phyloP scores from a whole-genome alignment of 2,797 vertebrate species.

The Poeciliopsis turneri region DNA sequence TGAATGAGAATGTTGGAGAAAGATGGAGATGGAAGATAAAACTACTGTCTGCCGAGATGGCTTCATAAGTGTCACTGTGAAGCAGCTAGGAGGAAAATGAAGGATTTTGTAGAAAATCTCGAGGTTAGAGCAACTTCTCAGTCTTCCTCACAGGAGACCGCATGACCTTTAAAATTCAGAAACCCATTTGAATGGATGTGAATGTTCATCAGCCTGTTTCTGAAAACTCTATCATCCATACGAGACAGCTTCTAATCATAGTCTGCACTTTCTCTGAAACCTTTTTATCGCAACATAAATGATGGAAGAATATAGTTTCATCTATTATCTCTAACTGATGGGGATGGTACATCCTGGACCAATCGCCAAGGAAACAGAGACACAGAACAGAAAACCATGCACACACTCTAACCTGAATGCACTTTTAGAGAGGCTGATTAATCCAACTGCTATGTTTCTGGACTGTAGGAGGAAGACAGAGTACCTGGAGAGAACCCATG shows the following conservation, averaged over 20 bases:
- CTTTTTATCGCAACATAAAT: slow-evolving; percentile 6
- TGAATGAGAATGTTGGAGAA: slow-evolving; percentile 61
- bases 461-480: neutral
- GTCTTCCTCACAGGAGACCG: neutral
- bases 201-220: slow-evolving; percentile 8
- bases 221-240: slow-evolving; percentile 32
- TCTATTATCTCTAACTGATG: neutral
- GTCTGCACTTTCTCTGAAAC: slow-evolving; percentile 34
- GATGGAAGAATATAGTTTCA: neutral
- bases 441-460: neutral
- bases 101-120: slow-evolving; percentile 39
- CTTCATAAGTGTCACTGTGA: slow-evolving; percentile 42
- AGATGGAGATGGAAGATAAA: slow-evolving; percentile 42
- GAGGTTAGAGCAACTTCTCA: slow-evolving; percentile 20
- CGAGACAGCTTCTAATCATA: slow-evolving; percentile 38
- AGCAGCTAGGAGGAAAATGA: slow-evolving; percentile 30
- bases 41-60: slow-evolving; percentile 40
- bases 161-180: neutral
- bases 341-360: neutral
- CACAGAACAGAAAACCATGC: neutral
- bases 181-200: neutral
- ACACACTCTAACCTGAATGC: neutral
- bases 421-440: neutral
- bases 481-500: neutral
- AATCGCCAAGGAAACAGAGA: neutral